Base-by-base conservation (phyloP, 2,797 vertebrate species). In the Sebastes baramenuke region DNA sequence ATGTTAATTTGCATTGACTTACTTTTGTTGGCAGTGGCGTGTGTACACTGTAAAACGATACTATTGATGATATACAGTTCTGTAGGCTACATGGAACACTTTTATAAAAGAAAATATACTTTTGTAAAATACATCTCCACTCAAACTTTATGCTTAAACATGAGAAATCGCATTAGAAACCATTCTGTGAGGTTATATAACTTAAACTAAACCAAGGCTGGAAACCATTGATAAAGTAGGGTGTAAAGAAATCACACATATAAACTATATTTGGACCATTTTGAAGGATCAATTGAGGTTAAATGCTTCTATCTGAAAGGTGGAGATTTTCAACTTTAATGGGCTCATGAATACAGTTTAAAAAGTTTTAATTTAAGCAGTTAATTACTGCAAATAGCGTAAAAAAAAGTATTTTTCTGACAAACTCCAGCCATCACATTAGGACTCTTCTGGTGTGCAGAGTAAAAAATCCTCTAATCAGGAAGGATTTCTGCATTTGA, bases 381-480 rank as follows among this genome's bases (percentile, higher is more conserved):
- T 59, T 58, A 62, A 79, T 72, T 62, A 38, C 49, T 9, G 66
- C 67, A 22, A 81, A 72, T 78, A 64, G 34, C 27, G 49, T 67
- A 46, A 11, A 14, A 59, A 18, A 58, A 56, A 32, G 3, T 3
- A 42, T 10, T 30, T 29, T 46, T 32, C 18, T 30, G 55, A 49
- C 69, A 20, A 29, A 58, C 38, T 58, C 49, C 20, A n/a, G 4
- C 20, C 58, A 24, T 46, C 55, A 64, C 34, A 18, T 58, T 30
- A 11, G n/a, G 14, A 56, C 16, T 79, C 30, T n/a, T 46, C 36
- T 16, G 16, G 42, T 52, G 14, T 58, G 20, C 11, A 34, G 24
- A 56, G 22, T 13, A 30, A 70, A 62, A 68, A 18, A 11, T 14
- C 18, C 32, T 62, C 46, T 59, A 38, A 65, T 68, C 61, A 32